These are phyloP conservation scores for Neogobius melanostomus DNA, from an alignment of 2,113 vertebrate genomes.

Conservation along the genomic window DNA sequence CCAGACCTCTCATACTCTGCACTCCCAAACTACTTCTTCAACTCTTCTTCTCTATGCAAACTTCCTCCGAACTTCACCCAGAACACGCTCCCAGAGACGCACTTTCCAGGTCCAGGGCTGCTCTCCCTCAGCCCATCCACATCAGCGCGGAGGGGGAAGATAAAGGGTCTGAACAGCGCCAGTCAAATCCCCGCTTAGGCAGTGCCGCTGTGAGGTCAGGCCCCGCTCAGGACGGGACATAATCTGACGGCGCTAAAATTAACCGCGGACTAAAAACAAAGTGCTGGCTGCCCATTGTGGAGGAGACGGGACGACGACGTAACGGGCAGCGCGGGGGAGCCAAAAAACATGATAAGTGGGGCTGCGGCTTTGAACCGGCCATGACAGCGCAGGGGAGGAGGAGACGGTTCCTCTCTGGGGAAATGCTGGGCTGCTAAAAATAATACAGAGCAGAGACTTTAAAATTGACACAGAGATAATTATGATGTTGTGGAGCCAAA, in stretches of 20 bases:
- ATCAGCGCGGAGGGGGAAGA: slow-evolving; percentile 45
- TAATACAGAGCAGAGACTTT: background rate
- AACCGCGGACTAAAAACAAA: slow-evolving; percentile 59
- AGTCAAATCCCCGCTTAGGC: slow-evolving; percentile 74
- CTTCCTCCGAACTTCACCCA: background rate
- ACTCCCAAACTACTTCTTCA: slow-evolving; percentile 15
- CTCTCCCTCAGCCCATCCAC: slow-evolving; percentile 35
- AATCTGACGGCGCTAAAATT: slow-evolving; percentile 75
- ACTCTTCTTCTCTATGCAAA: slow-evolving; percentile 1
- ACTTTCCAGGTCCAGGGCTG: background rate
- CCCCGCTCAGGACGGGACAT: slow-evolving; percentile 63
- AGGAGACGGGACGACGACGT: slow-evolving; percentile 6
- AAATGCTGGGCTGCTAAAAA: background rate
- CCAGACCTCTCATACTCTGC: slow-evolving; percentile 54
- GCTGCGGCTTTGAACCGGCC: background rate
- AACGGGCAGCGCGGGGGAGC: background rate
- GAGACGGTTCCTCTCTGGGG: background rate
- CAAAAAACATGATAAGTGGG: background rate
- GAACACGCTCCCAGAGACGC: background rate
- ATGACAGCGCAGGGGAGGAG: background rate
- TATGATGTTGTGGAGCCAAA: too few species aligned
- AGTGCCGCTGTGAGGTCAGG: slow-evolving; percentile 65
- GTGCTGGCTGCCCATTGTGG: slow-evolving; percentile 30
- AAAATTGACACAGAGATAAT: background rate
- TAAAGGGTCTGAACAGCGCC: slow-evolving; percentile 68